These are phyloP conservation scores for Camponotus fellah DNA, from an alignment of 2,888 invertebrate species.

Conservation along the genomic window DNA sequence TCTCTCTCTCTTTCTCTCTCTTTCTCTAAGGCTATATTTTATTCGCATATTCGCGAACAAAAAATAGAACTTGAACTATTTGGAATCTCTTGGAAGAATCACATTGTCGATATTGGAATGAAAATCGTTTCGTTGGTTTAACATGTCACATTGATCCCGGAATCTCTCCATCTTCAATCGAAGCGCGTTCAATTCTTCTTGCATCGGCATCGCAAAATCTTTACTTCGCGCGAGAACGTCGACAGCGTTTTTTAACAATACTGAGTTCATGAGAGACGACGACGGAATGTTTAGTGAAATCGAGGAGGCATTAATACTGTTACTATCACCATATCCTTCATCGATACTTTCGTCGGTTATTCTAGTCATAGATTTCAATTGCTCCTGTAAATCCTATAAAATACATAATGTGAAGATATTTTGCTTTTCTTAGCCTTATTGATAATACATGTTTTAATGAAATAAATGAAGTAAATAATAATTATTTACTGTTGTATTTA, in stretches of 20 bases:
- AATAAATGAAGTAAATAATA: not conserved
- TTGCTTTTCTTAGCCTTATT: not conserved
- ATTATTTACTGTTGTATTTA: not conserved
- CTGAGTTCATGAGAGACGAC: conserved; percentile 73
- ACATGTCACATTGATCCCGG: conserved; percentile 45
- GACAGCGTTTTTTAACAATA: conserved; percentile 73
- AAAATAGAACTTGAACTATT: not conserved
- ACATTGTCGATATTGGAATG: conserved; percentile 6
- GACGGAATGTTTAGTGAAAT: conserved; percentile 74
- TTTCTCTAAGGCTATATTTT: not conserved
- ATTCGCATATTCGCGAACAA: conserved; percentile 11
- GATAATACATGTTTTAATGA: conserved; percentile 1
- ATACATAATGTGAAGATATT: conserved; percentile 1
- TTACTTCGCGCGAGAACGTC: conserved; percentile 74
- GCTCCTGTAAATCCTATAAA: conserved; percentile 76
- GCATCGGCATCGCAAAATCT: conserved; percentile 75
- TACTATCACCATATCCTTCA: conserved; percentile 80
- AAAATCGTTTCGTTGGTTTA: conserved; percentile 25
- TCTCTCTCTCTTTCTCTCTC: not conserved
- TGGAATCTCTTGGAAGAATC: conserved; percentile 13
- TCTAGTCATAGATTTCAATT: conserved; percentile 72
- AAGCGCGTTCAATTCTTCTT: conserved; percentile 73
- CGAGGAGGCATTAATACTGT: conserved; percentile 65
- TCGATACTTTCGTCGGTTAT: conserved; percentile 79
- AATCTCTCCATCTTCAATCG: conserved; percentile 69